These are phyloP conservation scores for Ctenomys sociabilis DNA, from an alignment of 2,113 vertebrate species.

Conservation along the genomic window DNA sequence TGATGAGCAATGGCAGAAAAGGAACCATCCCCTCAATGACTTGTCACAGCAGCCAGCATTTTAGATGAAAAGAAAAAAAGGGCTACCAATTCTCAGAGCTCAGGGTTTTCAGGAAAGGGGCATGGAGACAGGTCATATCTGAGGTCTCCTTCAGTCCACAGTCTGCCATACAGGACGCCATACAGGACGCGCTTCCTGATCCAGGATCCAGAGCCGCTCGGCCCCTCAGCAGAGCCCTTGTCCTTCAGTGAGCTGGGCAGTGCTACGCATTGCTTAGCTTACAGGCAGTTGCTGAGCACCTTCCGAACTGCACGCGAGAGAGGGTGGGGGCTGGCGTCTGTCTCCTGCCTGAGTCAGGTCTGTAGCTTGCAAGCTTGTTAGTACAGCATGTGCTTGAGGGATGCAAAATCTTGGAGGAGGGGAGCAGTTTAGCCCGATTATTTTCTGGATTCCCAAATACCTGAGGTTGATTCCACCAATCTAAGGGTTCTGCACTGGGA, in stretches of 20 bases:
- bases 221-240: background rate
- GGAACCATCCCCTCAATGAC: background rate
- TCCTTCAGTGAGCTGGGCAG: background rate
- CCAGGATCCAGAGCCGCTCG: background rate
- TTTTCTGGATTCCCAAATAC: background rate
- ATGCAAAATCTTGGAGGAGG: background rate
- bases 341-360: background rate
- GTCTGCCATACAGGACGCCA: background rate
- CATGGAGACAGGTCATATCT: background rate
- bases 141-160: background rate
- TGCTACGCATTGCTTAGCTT: background rate
- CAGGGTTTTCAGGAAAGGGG: background rate
- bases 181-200: background rate
- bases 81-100: background rate
- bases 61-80: too few relatives aligned
- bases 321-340: background rate
- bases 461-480: background rate
- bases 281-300: background rate
- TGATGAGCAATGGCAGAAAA: fast-evolving
- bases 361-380: background rate
- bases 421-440: too few relatives aligned
- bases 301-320: fast-evolving
- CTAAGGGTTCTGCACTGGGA: background rate
- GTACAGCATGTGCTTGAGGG: too few relatives aligned
- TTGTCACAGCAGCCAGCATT: background rate